phyloP scores from a whole-genome alignment of 2,888 invertebrate genomes.

The Adela reaumurella region DNA sequence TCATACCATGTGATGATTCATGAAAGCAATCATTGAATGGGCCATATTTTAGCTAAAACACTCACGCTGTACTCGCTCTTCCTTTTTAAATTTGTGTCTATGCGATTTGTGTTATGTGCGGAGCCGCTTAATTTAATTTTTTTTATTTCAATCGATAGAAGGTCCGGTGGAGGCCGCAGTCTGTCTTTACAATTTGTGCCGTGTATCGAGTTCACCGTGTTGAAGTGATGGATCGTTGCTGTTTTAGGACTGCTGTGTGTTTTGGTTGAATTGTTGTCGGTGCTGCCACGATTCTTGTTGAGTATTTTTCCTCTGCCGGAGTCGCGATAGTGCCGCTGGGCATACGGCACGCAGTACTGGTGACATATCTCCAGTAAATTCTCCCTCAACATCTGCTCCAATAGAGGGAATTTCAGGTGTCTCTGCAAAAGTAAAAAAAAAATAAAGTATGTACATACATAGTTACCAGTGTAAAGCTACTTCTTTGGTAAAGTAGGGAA shows the following conservation, averaged over 20 bases:
- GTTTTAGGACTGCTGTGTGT: constrained; percentile 11
- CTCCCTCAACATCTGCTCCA: constrained; percentile 28
- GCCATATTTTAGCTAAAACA: too few relatives aligned
- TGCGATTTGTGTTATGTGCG: constrained; percentile 18
- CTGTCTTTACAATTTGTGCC: constrained; percentile 18
- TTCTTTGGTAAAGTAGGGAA: too few relatives aligned
- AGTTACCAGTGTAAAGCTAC: too few relatives aligned
- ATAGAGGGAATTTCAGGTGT: constrained; percentile 28
- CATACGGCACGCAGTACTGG: constrained; percentile 41
- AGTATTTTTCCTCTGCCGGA: constrained; percentile 35
- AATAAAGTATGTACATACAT: too few relatives aligned
- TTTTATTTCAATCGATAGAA: constrained; percentile 34
- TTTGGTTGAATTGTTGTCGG: constrained; percentile 19
- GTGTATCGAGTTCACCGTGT: constrained; percentile 13
- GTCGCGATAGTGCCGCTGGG: constrained; percentile 41
- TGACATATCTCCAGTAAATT: constrained; percentile 40
- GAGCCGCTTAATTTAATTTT: constrained; percentile 23
- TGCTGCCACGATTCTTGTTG: constrained; percentile 32
- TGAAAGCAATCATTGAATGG: too few relatives aligned
- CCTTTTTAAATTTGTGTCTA: constrained; percentile 27
- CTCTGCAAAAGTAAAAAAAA: constrained; percentile 28
- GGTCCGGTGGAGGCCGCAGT: constrained; percentile 33
- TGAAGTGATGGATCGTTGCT: constrained; percentile 12
- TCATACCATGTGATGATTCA: too few relatives aligned
- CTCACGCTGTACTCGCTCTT: constrained; percentile 26